Base-by-base conservation (phyloP, 2,113 vertebrate species). In the Mastomys coucha region DNA sequence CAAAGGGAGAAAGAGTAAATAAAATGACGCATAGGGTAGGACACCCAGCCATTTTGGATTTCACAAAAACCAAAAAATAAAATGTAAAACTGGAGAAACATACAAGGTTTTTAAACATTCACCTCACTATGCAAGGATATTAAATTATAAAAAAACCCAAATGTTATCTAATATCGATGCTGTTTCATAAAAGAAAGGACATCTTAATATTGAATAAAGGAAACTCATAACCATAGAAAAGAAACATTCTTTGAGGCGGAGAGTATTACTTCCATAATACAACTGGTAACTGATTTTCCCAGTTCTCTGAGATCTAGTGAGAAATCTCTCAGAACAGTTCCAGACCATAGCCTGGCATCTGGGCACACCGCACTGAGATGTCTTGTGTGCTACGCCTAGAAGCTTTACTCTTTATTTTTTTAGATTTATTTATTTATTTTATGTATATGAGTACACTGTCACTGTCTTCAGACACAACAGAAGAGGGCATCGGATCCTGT, bases 111-210 rank as follows among this genome's bases (percentile, higher is more conserved):
- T 88, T 14, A 93, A 89, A 49, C 69, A 42, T 70, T 75, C 51
- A 69, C 53, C 51, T 16, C 31, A 26, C 36, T 39, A 91, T 91
- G 33, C 70, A 87, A 93, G 78, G 81, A 82, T 93, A 96, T 94
- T 94, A 94, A 94, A 89, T 94, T 53, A 58, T 45, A 88, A 67
- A 94, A 95, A 94, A 95, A 53, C 14, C 24, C 65, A 95, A 95
- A 60, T 36, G 31, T 80, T 88, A 93, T 93, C 49, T 95, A 58
- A 36, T 84, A 91, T 89, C 56, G 76, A 51, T 65, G 39, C 51
- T 94, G 49, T 77, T 91, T 96, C 63, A 73, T 81, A 24, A 81
- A 92, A 92, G 85, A 91, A 94, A 89, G 53, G 28, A 36, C 7
- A 77, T 81, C 89, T 96, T 96, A 93, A 89, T 91, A 82, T 77